phyloP scores from a whole-genome alignment of 2,113 vertebrate species.

The Artemisiospiza belli region DNA sequence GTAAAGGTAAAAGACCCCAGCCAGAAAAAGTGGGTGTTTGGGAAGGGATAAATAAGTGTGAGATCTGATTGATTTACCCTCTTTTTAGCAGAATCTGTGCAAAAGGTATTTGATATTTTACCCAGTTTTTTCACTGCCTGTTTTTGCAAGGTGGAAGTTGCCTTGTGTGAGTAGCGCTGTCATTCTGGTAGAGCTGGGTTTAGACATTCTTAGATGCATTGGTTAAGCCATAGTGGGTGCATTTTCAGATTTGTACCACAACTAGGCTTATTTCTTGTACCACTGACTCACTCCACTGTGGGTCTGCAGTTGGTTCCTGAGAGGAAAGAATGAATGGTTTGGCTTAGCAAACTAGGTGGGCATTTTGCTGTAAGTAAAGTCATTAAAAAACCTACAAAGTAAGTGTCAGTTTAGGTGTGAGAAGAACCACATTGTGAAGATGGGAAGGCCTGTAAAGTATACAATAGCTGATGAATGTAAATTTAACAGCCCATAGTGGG shows the following conservation, averaged over 20 bases:
- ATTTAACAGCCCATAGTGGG: neutral
- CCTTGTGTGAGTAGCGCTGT: neutral
- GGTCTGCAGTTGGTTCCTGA: neutral
- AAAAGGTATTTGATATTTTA: neutral
- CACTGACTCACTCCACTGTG: neutral
- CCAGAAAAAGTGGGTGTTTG: neutral
- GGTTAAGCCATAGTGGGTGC: neutral
- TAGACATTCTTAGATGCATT: neutral
- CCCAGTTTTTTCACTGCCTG: neutral
- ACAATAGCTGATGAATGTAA: neutral
- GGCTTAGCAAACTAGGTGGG: neutral
- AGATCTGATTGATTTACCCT: neutral
- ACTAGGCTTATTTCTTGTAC: neutral
- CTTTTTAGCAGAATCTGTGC: neutral
- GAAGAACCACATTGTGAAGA: neutral
- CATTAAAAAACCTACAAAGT: neutral
- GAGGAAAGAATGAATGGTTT: neutral
- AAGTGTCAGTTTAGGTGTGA: neutral
- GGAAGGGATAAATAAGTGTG: neutral
- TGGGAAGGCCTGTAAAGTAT: neutral
- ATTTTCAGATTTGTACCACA: neutral
- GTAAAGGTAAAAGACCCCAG: neutral
- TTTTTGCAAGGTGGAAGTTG: neutral
- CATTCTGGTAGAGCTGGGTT: neutral
- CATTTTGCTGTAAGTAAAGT: neutral